Base-by-base conservation (phyloP, 2,113 vertebrate species). In the Mustelus asterias region DNA sequence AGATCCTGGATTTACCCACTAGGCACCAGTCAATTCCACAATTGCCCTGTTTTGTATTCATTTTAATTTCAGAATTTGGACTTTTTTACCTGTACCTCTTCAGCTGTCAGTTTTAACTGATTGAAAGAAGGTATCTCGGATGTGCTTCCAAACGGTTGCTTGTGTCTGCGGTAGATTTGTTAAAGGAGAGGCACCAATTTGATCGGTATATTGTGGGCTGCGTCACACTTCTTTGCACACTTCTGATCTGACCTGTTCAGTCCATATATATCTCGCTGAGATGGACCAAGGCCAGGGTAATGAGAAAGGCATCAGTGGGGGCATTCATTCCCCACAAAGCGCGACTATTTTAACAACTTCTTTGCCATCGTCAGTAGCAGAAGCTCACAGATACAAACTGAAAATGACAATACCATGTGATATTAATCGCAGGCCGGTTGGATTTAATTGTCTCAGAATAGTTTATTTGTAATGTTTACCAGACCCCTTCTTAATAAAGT, bases 261-360 rank as follows among this genome's bases (percentile, higher is more conserved):
- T 72, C 69, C 69, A 95, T 95, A 95, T 76, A 95, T 94, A 94
- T 93, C 94, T 95, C 44, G 72, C 29, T 76, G 69, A 95, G 72
- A 95, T 70, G 26, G 67, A 33, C 65, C 69, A 72, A 76, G 94
- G 69, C 41, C 88, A 72, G 69, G 16, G 67, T 54, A 95, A 72
- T 54, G 67, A 72, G 4, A 48, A 41, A 44, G 69, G 65, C 65
- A 44, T 20, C 26, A 70, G 94, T 54, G 13, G 69, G 94, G 69
- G 14, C 14, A 54, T 76, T 72, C 11, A 10, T 70, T 33, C 41
- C 26, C 22, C 69, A 37, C 26, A 72, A 54, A 33, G 24, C 33
- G 24, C 48, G 18, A 33, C 22, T 72, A 18, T 6, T 48, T 26
- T 18, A 95, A 8, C 26, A 72, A 76, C 24, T 76, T 4, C 22